phyloP scores from a whole-genome alignment of 2,888 invertebrate genomes.

The Nomada goodeniana region DNA sequence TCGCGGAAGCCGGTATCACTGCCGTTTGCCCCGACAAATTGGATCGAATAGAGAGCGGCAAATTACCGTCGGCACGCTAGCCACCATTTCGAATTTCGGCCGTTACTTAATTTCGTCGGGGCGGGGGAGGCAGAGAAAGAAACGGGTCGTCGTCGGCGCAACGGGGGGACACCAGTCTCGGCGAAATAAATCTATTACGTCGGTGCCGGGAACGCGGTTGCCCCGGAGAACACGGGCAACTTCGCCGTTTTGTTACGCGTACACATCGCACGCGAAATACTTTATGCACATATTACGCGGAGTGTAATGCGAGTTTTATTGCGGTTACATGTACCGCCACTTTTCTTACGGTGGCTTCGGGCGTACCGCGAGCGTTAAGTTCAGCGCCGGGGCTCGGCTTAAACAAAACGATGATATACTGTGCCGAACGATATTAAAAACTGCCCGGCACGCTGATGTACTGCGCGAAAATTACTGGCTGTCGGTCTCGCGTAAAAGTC shows the following conservation, averaged over 20 bases:
- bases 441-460: conserved; percentile 38
- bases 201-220: conserved; percentile 42
- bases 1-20: conserved; percentile 59
- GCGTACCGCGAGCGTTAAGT: conserved; percentile 27
- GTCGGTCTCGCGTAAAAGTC: conserved; percentile 17
- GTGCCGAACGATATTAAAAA: conserved; percentile 54
- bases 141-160: not conserved
- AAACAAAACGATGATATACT: conserved; percentile 59
- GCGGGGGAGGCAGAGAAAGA: not conserved
- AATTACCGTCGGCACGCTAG: conserved; percentile 41
- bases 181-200: conserved; percentile 58
- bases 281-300: conserved; percentile 77
- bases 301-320: conserved; percentile 85
- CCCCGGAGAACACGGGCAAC: conserved; percentile 40
- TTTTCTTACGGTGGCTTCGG: conserved; percentile 60
- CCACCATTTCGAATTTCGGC: conserved; percentile 34
- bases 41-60: conserved; percentile 45
- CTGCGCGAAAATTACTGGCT: conserved; percentile 47
- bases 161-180: conserved; percentile 20
- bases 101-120: conserved; percentile 28
- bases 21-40: conserved; percentile 50
- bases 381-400: conserved; percentile 16
- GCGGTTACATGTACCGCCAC: conserved; percentile 83
- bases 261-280: conserved; percentile 59
- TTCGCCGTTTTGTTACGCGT: conserved; percentile 62